These are phyloP conservation scores for Kryptolebias marmoratus DNA, from an alignment of 2,113 vertebrate genomes.

Conservation along the genomic window DNA sequence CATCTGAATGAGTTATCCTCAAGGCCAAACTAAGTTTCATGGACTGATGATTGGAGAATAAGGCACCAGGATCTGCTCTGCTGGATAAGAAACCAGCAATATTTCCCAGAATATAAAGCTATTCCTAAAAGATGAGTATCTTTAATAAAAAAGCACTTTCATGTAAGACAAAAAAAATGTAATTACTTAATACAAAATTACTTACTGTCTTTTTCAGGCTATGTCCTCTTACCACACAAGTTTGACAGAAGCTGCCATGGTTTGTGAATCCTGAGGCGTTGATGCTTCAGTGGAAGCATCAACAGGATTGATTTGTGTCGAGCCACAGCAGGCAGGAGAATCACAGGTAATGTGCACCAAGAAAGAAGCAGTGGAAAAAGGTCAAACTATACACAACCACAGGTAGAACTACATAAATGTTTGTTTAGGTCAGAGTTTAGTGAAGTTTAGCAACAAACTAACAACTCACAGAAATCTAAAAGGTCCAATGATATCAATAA, in stretches of 20 bases:
- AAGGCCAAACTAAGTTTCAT: background rate
- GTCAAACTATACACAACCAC: background rate
- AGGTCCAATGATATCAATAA: too few relatives aligned
- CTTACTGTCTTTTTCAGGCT: background rate
- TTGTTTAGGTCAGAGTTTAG: too few relatives aligned
- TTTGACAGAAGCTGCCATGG: conserved; percentile 3
- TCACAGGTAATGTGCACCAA: background rate
- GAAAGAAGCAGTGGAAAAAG: background rate
- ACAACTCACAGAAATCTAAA: too few relatives aligned
- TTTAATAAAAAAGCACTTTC: background rate
- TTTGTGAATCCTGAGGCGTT: background rate
- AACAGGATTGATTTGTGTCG: background rate
- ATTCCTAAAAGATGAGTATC: background rate
- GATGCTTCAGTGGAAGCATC: background rate
- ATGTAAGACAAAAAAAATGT: background rate
- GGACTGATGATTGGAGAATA: background rate
- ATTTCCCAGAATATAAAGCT: background rate
- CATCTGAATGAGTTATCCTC: too few relatives aligned
- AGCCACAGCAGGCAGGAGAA: background rate
- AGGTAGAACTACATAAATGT: background rate
- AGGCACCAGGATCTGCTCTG: background rate
- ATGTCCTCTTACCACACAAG: background rate
- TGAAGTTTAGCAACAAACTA: too few relatives aligned
- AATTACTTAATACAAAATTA: background rate
- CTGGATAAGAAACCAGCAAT: background rate